These are phyloP conservation scores for Cataglyphis altisquamis DNA, from an alignment of 2,888 invertebrate genomes.

Conservation along the genomic window DNA sequence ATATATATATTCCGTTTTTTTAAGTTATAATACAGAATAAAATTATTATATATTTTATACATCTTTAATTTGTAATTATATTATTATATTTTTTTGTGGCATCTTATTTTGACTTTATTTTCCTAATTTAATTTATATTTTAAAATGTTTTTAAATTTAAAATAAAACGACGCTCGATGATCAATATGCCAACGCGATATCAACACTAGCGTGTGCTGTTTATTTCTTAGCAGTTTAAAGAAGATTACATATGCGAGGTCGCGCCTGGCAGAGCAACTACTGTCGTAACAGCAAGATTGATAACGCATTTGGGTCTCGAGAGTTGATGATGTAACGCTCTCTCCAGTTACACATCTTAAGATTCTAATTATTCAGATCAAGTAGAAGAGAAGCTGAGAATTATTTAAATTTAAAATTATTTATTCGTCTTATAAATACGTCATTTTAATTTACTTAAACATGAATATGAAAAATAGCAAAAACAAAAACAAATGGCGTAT, in stretches of 20 bases:
- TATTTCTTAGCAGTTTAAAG: constrained; percentile 47
- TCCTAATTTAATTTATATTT: not conserved
- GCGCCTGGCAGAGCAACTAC: constrained; percentile 55
- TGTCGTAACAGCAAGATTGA: constrained; percentile 67
- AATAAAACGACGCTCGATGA: not conserved
- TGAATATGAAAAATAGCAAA: not conserved
- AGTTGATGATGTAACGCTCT: constrained; percentile 54
- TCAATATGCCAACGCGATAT: not conserved
- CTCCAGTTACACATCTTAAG: not conserved
- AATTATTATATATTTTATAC: not conserved
- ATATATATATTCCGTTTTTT: not conserved
- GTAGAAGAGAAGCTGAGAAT: not conserved
- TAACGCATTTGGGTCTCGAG: constrained; percentile 68
- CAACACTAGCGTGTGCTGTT: constrained; percentile 40
- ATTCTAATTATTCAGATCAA: not conserved
- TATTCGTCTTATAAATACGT: not conserved
- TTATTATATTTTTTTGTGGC: not conserved
- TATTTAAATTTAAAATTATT: not conserved
- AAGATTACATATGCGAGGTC: constrained; percentile 61
- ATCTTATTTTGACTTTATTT: not conserved
- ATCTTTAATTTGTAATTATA: not conserved
- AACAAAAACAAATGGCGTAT: not conserved
- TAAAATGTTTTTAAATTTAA: not conserved
- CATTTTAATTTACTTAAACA: not conserved
- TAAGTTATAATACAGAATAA: not conserved